phyloP scores from a whole-genome alignment of 2,113 vertebrate species.

The Coregonus clupeaformis region DNA sequence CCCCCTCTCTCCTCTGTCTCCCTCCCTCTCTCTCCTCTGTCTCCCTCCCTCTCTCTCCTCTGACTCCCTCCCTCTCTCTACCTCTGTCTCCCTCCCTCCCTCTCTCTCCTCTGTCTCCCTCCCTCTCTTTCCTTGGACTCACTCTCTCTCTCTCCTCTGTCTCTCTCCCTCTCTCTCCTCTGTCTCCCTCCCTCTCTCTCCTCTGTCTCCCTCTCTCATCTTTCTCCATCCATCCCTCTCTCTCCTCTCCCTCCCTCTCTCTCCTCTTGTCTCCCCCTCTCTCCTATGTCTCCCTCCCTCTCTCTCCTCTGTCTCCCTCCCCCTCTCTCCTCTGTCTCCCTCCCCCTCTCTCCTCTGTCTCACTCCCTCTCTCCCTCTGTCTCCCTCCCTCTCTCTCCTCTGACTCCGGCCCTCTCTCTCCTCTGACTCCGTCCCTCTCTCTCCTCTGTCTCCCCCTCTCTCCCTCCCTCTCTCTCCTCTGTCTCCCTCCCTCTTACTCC shows the following conservation, averaged over 20 bases:
- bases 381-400: slow-evolving; percentile 37
- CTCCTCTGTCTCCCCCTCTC: slow-evolving; percentile 25
- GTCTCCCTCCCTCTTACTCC: slow-evolving; percentile 28
- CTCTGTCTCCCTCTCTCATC: slow-evolving; percentile 25
- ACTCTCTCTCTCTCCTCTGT: too few relatives aligned
- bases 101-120: slow-evolving; percentile 21
- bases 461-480: slow-evolving; percentile 37
- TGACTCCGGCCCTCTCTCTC: slow-evolving; percentile 37
- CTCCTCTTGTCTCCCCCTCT: too few relatives aligned
- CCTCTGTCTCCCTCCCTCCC: slow-evolving; percentile 30
- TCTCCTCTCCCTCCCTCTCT: slow-evolving; percentile 33
- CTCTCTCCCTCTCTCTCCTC: slow-evolving; percentile 37
- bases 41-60: slow-evolving; percentile 37
- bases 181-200: slow-evolving; percentile 38
- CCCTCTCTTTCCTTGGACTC: too few relatives aligned
- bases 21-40: slow-evolving; percentile 37
- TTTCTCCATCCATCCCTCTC: too few relatives aligned
- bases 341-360: slow-evolving; percentile 36
- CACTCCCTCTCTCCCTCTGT: slow-evolving; percentile 37
- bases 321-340: slow-evolving; percentile 36
- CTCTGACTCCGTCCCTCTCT: slow-evolving; percentile 29
- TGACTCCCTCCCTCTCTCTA: slow-evolving; percentile 39
- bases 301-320: slow-evolving; percentile 28
- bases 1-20: slow-evolving; percentile 36
- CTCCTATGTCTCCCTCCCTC: slow-evolving; percentile 30